phyloP scores from a whole-genome alignment of 2,888 invertebrate genomes.

The Diaprepes abbreviatus region DNA sequence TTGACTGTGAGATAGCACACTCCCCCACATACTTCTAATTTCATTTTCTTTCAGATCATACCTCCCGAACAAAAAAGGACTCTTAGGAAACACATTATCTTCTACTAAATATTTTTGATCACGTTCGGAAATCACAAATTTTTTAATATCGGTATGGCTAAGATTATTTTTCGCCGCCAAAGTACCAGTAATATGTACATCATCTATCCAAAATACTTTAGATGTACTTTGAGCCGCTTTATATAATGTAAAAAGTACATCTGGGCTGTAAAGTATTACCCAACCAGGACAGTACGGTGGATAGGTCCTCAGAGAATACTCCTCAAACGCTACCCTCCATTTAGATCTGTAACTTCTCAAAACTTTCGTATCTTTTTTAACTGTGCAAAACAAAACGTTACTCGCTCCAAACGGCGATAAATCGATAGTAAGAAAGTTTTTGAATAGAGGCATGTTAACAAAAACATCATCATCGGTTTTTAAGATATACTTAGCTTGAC shows the following conservation, averaged over 20 bases:
- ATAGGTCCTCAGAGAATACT: constrained; percentile 76
- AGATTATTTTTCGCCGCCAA: constrained; percentile 72
- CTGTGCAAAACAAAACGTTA: constrained; percentile 76
- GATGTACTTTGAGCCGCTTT: constrained; percentile 70
- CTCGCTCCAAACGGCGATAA: constrained; percentile 74
- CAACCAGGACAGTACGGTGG: constrained; percentile 84
- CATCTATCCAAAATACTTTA: constrained; percentile 82
- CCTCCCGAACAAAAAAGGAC: constrained; percentile 71
- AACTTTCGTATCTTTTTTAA: constrained; percentile 56
- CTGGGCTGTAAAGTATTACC: constrained; percentile 73
- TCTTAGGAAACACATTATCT: constrained; percentile 50
- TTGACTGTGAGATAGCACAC: constrained; percentile 58
- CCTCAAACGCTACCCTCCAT: constrained; percentile 80
- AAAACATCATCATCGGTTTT: constrained; percentile 86
- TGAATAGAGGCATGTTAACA: constrained; percentile 76
- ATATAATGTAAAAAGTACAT: constrained; percentile 71
- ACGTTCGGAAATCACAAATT: constrained; percentile 52
- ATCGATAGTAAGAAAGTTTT: constrained; percentile 72
- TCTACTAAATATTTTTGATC: constrained; percentile 49
- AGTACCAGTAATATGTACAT: constrained; percentile 78
- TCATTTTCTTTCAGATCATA: constrained; percentile 68
- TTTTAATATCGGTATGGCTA: constrained; percentile 68
- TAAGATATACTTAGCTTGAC: constrained; percentile 75
- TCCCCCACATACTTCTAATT: constrained; percentile 71
- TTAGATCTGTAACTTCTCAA: constrained; percentile 76